Evolutionary conservation across 2,888 invertebrate genomes (phyloP).

Genomic region (Philopedon plagiatum): DNA sequence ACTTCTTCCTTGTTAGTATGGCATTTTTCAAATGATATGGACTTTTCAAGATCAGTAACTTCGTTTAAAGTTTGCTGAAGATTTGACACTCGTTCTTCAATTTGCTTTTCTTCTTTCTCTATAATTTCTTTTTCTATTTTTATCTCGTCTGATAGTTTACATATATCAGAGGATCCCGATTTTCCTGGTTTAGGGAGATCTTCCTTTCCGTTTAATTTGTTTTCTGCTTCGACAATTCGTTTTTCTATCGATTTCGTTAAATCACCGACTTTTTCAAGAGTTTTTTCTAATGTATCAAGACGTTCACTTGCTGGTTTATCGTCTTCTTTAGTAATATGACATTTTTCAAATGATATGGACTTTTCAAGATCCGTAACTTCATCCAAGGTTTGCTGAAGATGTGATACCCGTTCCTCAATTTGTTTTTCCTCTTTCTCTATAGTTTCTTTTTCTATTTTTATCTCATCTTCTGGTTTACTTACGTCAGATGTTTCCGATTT

Average conservation of each 20-base stretch:
- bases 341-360: constrained; percentile 17
- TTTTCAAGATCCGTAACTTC: background rate
- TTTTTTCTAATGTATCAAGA: background rate
- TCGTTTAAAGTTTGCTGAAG: constrained; percentile 14
- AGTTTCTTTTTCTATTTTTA: constrained; percentile 15
- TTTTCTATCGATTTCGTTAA: background rate
- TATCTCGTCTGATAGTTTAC: constrained; percentile 39
- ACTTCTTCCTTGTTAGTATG: background rate
- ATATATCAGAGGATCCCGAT: no score
- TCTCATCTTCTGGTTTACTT: constrained; percentile 39
- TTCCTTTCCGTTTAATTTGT: no score
- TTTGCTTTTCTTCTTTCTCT: constrained; percentile 19
- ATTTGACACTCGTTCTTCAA: constrained; percentile 30
- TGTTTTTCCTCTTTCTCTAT: constrained; percentile 15
- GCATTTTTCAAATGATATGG: constrained; percentile 20
- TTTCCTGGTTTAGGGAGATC: no score
- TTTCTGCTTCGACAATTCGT: no score
- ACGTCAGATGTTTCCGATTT: no score
- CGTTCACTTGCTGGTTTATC: constrained; percentile 53
- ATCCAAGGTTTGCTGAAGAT: constrained; percentile 18
- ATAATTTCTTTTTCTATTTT: constrained; percentile 10
- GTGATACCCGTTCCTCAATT: constrained; percentile 28
- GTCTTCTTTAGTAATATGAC: constrained; percentile 4
- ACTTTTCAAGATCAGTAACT: background rate
- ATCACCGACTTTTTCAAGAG: no score